phyloP scores from a whole-genome alignment of 1,140 invertebrate species.

The Drosophila navojoa region DNA sequence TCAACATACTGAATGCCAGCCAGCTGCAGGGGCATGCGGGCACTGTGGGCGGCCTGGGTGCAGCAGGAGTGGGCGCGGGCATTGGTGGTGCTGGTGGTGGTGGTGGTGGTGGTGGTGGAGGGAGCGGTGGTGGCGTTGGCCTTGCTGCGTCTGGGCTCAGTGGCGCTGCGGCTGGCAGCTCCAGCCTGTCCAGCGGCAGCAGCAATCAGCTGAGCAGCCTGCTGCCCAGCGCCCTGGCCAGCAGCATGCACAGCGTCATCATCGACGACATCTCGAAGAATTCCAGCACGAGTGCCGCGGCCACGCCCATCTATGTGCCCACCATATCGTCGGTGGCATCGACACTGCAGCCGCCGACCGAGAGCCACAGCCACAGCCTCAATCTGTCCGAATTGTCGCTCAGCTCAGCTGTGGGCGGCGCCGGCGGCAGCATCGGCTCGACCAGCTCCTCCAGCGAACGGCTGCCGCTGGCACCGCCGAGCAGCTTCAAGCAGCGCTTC shows the following conservation, averaged over 20 bases:
- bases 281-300: slow-evolving; percentile 56
- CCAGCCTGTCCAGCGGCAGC: slow-evolving; percentile 28
- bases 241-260: slow-evolving; percentile 74
- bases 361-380: slow-evolving; percentile 47
- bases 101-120: not conserved
- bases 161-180: slow-evolving; percentile 28
- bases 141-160: not conserved
- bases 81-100: not conserved
- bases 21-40: slow-evolving; percentile 60
- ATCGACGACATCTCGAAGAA: slow-evolving; percentile 81
- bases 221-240: slow-evolving; percentile 32
- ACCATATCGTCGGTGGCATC: slow-evolving; percentile 72
- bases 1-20: slow-evolving; percentile 79
- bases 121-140: not conserved
- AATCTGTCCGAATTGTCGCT: slow-evolving; percentile 56
- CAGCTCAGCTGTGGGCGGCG: slow-evolving; percentile 24
- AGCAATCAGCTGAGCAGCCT: slow-evolving; percentile 37
- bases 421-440: slow-evolving; percentile 35
- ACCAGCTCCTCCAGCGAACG: slow-evolving; percentile 69
- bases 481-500: slow-evolving; percentile 79
- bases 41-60: not conserved
- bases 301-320: slow-evolving; percentile 78
- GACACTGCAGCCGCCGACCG: slow-evolving; percentile 45
- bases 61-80: not conserved
- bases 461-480: slow-evolving; percentile 45